Base-by-base conservation (phyloP, 2,797 vertebrate species). In the Enteromius trimaculatus region DNA sequence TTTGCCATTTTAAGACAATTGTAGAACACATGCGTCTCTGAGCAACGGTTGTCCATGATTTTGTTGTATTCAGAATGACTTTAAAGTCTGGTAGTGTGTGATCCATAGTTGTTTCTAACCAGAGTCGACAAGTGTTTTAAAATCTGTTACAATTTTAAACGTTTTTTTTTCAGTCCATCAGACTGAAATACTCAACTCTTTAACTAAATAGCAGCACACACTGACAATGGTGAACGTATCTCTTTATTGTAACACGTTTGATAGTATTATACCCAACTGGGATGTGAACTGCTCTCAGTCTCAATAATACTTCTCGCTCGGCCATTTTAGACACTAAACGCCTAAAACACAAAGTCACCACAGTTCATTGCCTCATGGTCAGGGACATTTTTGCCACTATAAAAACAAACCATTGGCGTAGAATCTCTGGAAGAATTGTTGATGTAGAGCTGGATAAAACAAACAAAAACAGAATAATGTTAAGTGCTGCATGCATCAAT, bases 371-470 rank as follows among this genome's bases (percentile, higher is more conserved):
- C 89, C 89, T 91, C 81, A 85, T 39, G 80, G 77, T 89, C 88
- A 88, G 90, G 87, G 88, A 87, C 87, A 80, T 88, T 89, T 74
- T 88, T 84, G 72, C 90, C 88, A 70, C 85, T 84, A 80, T 86
- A 91, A 92, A 90, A 92, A 93, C 90, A 92, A 89, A 86, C 85
- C 13, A 0, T 82, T 91, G 92, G 90, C 89, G 91, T 85, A 87
- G 87, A 85, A 62, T 74, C 75, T 88, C 87, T 78, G 75, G 89
- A 90, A 92, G 92, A 92, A 91, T 91, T 93, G 89, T 92, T 91
- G 82, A 88, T 84, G 85, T 75, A 51, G 84, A 89, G 87, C 83
- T 84, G 76, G 90, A 92, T 90, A 90, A 87, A 92, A 91, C 70
- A 92, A 92, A 88, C 88, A 85, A 64, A 84, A 86, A 87, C 87